Evolutionary conservation across 1,140 invertebrate genomes (phyloP), one percentile per base, ranked within the genome.

Genomic region (Phortica variegata): DNA sequence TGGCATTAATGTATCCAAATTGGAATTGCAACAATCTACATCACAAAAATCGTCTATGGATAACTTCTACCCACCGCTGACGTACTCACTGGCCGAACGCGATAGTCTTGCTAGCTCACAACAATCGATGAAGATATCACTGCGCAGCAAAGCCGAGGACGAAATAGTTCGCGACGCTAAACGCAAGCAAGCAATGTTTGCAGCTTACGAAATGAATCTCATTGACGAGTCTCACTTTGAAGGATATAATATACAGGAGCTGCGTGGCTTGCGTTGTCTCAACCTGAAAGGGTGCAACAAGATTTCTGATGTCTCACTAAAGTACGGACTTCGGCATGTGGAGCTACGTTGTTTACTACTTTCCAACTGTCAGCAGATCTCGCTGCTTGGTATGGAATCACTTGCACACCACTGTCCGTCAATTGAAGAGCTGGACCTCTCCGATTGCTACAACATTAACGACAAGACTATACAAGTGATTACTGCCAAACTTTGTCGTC

Each of bases 281-380:
- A 82, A 88, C 66, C 66, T 89, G 5, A 80, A 81, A 37, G 80
- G 81, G 2, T 89, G 87, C 61, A 84, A 83, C 52, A 82, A 80
- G 60, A 82, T 89, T 10, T 86, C 85, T 21, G 86, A 89, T 77
- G 81, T 86, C 3, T 86, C 86, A 50, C 58, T 89, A 2, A 83
- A 80, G 36, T 83, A 87, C 58, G 82, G 83, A 6, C 80, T 89
- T 38, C 79, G 79, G 37, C 86, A 87, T 59, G 75, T 77, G 21
- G 86, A 87, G 70, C 74, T 89, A 5, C 52, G 34, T 13, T 38
- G 50, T 1, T 37, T 74, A 6, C 17, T 84, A 61, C 73, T 89
- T 8, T 85, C 83, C 32, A 80, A 82, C 61, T 87, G 87, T 54
- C 83, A 86, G 58, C 83, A 85, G 72, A 82, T 89, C 42, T 84